phyloP scores from a whole-genome alignment of 1,140 invertebrate genomes.

The Micrasema minimum region DNA sequence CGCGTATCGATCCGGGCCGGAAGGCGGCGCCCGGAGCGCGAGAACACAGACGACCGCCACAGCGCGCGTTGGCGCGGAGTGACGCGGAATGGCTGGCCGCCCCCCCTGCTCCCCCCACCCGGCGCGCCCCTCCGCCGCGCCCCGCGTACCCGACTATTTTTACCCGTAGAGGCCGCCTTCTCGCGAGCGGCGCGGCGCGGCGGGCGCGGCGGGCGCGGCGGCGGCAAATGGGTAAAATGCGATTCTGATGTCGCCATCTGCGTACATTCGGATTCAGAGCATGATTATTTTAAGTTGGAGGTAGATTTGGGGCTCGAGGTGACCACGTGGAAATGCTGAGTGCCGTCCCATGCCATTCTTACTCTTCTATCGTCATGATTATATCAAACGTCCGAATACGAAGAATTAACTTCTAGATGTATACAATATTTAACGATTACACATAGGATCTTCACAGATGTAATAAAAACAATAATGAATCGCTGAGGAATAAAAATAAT shows the following conservation, averaged over 20 bases:
- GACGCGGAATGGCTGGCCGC: constrained; percentile 18
- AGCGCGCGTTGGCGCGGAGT: constrained; percentile 21
- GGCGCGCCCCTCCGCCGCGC: neutral
- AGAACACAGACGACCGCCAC: no score
- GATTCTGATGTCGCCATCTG: constrained; percentile 21
- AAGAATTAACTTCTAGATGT: neutral
- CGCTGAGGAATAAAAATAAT: neutral
- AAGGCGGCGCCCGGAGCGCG: no score
- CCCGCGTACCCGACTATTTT: constrained; percentile 1
- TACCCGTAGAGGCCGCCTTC: constrained; percentile 27
- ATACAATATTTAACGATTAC: neutral
- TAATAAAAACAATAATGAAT: neutral
- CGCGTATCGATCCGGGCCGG: no score
- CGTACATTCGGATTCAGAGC: neutral
- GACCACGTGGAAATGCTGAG: no score
- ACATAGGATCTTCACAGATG: neutral
- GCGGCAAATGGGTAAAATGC: constrained; percentile 9
- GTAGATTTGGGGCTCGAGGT: no score
- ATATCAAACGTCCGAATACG: neutral
- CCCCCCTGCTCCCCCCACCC: constrained; percentile 8
- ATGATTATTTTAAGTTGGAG: neutral
- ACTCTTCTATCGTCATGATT: no score
- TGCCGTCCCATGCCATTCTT: no score
- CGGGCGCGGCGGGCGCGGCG: no score
- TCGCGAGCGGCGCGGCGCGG: constrained; percentile 1